phyloP scores from a whole-genome alignment of 2,797 vertebrate species.

The Serranus cabrilla region DNA sequence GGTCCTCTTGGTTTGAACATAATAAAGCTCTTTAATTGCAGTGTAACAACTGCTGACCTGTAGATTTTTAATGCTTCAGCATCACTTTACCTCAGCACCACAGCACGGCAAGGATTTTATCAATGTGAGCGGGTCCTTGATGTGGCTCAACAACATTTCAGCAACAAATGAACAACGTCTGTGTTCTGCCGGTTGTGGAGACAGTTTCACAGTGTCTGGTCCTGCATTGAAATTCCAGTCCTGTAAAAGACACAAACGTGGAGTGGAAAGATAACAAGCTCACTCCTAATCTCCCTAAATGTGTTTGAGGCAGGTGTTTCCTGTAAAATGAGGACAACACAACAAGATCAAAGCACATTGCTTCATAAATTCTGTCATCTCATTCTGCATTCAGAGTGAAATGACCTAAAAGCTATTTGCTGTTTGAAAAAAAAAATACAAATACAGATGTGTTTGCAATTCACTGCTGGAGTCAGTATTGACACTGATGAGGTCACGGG shows the following conservation, averaged over 20 bases:
- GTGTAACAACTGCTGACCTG: constrained; percentile 16
- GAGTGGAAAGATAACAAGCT: constrained; percentile 80
- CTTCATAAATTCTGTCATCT: constrained; percentile 64
- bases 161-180: constrained; percentile 69
- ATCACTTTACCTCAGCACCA: constrained; percentile 19
- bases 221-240: constrained; percentile 80
- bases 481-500: constrained; percentile 9
- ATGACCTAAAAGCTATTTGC: constrained; percentile 59
- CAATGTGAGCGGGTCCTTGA: constrained; percentile 36
- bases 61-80: constrained; percentile 29
- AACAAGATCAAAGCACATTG: constrained; percentile 71
- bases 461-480: constrained; percentile 27
- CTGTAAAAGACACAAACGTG: constrained; percentile 76
- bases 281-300: constrained; percentile 77
- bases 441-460: constrained; percentile 41
- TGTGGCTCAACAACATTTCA: constrained; percentile 56
- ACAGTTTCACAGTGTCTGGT: constrained; percentile 70
- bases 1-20: not conserved
- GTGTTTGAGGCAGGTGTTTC: constrained; percentile 77
- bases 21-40: constrained; percentile 23
- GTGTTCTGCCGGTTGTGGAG: constrained; percentile 62
- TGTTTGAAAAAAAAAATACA: constrained; percentile 36
- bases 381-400: constrained; percentile 47
- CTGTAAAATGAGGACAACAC: constrained; percentile 68
- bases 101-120: constrained; percentile 37